Conservation (phyloP, 23 tunicate genomes). For the Trididemnum nubilum region DNA sequence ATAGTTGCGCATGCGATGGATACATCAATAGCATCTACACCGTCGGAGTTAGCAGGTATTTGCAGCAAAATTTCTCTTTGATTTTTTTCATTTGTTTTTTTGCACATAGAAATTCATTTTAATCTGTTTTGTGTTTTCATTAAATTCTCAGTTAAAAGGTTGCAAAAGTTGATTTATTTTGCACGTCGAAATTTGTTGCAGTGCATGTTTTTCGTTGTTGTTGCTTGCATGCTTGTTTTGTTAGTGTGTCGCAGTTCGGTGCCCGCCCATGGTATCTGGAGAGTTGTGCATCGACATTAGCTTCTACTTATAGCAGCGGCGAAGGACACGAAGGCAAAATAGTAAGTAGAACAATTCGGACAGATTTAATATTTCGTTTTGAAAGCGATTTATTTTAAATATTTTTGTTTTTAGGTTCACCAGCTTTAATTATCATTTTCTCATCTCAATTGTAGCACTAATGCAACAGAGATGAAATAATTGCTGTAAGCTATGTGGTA, state of each 20-base stretch:
- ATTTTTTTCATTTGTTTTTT: neutral
- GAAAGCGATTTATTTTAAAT: too few species aligned
- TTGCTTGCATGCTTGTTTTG: conserved; percentile 4
- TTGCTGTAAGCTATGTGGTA: too few species aligned
- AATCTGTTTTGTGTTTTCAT: neutral
- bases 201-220: neutral
- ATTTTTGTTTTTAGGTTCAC: too few species aligned
- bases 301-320: conserved; percentile 96
- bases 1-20: conserved; percentile 95
- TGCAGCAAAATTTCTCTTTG: neutral
- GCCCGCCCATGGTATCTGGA: conserved; percentile 93
- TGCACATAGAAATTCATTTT: neutral
- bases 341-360: conserved; percentile 62
- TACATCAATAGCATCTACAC: conserved; percentile 97
- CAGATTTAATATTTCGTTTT: too few species aligned
- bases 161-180: too few species aligned
- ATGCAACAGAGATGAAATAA: too few species aligned
- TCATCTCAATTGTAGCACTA: too few species aligned
- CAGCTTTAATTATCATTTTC: too few species aligned
- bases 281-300: conserved; percentile 93
- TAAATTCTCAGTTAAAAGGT: conserved; percentile 38
- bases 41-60: conserved; percentile 78
- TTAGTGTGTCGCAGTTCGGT: conserved; percentile 80
- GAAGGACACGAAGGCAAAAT: conserved; percentile 84
- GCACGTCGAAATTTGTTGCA: too few species aligned